Evolutionary conservation across 53 echinoderm and acorn worm species (phyloP).

Genomic region (Echinarachnius parma): DNA sequence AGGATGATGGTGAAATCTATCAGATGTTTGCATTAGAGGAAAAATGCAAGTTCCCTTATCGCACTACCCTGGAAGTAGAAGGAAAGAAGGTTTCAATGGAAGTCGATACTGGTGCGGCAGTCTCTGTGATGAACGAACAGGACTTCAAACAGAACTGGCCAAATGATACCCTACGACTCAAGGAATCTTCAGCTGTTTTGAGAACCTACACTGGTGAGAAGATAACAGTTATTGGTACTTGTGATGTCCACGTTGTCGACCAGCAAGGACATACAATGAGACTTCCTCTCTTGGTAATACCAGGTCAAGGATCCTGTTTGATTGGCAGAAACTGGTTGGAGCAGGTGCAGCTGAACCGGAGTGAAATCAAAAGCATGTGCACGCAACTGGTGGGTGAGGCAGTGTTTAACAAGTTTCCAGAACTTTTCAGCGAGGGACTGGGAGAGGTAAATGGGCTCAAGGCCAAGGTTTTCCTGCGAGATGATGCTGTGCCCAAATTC

Average conservation of each 20-base stretch:
- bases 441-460: constrained; percentile 21
- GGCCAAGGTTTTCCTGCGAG: constrained; percentile 17
- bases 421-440: constrained; percentile 18
- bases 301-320: too few species aligned
- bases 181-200: too few species aligned
- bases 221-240: constrained; percentile 27
- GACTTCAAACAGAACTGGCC: too few species aligned
- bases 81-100: constrained; percentile 1
- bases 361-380: neutral
- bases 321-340: constrained; percentile 48
- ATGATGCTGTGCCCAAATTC: constrained; percentile 22
- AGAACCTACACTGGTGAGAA: constrained; percentile 44
- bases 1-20: too few species aligned
- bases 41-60: too few species aligned
- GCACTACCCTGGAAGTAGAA: too few species aligned
- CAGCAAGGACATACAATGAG: too few species aligned
- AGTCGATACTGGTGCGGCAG: constrained; percentile 11
- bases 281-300: too few species aligned
- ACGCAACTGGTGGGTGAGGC: neutral
- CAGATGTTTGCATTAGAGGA: too few species aligned
- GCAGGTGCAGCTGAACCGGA: constrained; percentile 38
- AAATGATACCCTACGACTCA: too few species aligned
- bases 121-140: neutral
- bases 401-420: constrained; percentile 8
- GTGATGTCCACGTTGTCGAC: constrained; percentile 2